Evolutionary conservation across 2,797 vertebrate genomes (phyloP).

Genomic region (Enteromius anoplus): DNA sequence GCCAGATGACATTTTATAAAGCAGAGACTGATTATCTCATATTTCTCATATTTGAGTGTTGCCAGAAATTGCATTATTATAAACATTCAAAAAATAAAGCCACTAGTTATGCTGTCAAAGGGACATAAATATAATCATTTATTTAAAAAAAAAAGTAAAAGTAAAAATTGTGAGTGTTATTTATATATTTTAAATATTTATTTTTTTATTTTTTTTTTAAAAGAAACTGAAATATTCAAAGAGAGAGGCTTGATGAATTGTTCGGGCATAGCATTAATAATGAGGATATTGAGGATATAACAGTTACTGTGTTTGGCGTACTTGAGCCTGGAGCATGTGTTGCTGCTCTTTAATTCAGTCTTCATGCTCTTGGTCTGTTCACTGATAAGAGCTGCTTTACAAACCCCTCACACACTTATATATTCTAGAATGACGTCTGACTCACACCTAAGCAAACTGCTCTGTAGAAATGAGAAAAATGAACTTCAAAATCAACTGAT

Average conservation of each 20-base stretch:
- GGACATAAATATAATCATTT: not conserved
- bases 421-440: slow-evolving; percentile 1
- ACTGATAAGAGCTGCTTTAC: slow-evolving; percentile 50
- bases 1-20: not conserved
- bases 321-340: slow-evolving; percentile 15
- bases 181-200: not conserved
- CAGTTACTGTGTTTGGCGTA: not conserved
- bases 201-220: too few species aligned
- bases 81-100: not conserved
- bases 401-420: slow-evolving; percentile 42
- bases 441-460: not conserved
- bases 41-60: not conserved
- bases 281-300: not conserved
- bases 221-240: not conserved
- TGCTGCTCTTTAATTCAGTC: slow-evolving; percentile 45
- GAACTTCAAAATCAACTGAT: not conserved
- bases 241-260: not conserved
- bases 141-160: not conserved
- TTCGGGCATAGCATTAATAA: not conserved
- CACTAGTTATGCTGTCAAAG: not conserved
- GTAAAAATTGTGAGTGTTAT: not conserved
- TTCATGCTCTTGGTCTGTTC: slow-evolving; percentile 37
- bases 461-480: not conserved
- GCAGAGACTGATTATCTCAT: too few species aligned
- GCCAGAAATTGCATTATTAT: not conserved